Evolutionary conservation across 2,888 invertebrate species (phyloP).

Genomic region (Amphipoea lucens): DNA sequence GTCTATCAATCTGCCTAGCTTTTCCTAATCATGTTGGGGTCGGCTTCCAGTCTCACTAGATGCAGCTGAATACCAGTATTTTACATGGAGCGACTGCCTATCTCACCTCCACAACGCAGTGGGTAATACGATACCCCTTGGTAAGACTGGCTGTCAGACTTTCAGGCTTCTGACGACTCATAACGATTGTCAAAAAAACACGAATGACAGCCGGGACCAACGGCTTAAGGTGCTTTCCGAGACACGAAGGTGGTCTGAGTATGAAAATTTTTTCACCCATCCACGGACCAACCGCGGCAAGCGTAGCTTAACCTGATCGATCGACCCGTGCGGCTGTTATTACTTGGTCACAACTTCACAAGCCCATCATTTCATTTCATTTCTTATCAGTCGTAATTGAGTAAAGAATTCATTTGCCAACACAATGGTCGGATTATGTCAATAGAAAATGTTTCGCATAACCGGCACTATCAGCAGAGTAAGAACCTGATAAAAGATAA

Average conservation of each 20-base stretch:
- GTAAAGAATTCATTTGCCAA: conserved; percentile 28
- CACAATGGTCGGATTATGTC: conserved; percentile 34
- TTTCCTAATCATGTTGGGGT: no score
- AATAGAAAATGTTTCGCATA: conserved; percentile 8
- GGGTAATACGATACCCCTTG: no score
- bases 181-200: no score
- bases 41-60: no score
- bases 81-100: no score
- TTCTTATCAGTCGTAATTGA: conserved; percentile 22
- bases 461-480: conserved; percentile 5
- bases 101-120: no score
- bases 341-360: background rate
- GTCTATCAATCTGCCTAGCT: background rate
- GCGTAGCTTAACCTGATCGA: background rate
- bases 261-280: background rate
- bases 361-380: background rate
- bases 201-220: background rate
- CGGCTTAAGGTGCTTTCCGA: background rate
- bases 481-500: conserved; percentile 14
- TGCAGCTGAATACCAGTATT: no score
- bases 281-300: no score
- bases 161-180: no score
- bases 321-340: background rate
- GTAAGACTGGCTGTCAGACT: no score
- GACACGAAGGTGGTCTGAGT: background rate